Base-by-base conservation (phyloP, 2,113 vertebrate species). In the Morone saxatilis region DNA sequence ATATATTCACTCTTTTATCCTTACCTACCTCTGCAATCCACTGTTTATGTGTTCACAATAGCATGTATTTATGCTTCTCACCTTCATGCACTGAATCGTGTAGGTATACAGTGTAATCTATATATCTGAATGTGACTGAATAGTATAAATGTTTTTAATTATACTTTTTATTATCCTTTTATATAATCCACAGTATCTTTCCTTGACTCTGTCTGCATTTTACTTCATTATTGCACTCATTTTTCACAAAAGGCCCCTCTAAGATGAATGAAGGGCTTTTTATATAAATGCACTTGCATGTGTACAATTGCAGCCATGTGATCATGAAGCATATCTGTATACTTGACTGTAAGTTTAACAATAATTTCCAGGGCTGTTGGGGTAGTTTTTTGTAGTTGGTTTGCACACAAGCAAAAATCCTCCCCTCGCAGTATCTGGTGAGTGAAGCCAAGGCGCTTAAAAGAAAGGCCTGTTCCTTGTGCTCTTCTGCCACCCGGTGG, bases 401-500 rank as follows among this genome's bases (percentile, higher is more conserved):
- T 78, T 74, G 53, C 36, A 66, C 48, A 48, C 62, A 77, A 67
- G 80, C 51, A 72, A 63, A 82, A 83, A 77, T 51, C 75, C 60
- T 83, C 61, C 76, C 8, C 25, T 63, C 11, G 9, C 54, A 2
- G 6, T 78, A 88, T 89, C 57, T 70, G 74, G 47, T 40, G 67
- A 84, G 54, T 40, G 56, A 83, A 88, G 80, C 65, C 4, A 76
- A 65, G 54, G 66, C 1, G 13, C 84, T 88, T 81, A 77, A 80
- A 88, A 60, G 79, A 76, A 41, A 8, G 5, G 1, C 36, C 61
- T 75, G 94, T 95, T 94, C 89, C 93, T 91, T 95, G 94, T 95
- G 75, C 93, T 95, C 93, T 95, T 94, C 91, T 95, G 95, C 95
- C 96, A 95, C 95, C 96, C 84, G 88, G 95, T 94, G 96, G 94